phyloP scores from a whole-genome alignment of 2,113 vertebrate species.

The Phylloscopus trochilus region DNA sequence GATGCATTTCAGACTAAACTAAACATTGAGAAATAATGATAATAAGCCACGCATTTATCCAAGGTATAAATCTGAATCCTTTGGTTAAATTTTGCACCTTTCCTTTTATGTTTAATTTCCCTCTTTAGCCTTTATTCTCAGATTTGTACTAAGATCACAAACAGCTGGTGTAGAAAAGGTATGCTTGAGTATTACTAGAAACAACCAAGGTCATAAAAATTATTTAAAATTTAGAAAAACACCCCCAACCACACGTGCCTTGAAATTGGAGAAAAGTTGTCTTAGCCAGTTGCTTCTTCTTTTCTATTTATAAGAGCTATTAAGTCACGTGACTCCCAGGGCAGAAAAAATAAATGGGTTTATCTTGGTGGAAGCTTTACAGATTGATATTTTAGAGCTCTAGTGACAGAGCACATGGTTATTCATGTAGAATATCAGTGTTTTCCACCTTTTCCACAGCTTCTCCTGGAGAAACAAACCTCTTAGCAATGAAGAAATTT shows the following conservation, averaged over 20 bases:
- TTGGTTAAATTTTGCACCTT: background rate
- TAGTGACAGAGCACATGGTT: background rate
- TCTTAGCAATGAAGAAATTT: background rate
- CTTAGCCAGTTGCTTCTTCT: background rate
- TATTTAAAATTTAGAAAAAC: background rate
- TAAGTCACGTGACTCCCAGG: background rate
- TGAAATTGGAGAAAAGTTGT: background rate
- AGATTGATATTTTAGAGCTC: background rate
- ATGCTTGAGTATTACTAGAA: background rate
- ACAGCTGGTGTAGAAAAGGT: background rate
- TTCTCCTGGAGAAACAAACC: background rate
- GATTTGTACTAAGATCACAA: background rate
- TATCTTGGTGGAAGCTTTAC: background rate
- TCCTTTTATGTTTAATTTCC: background rate
- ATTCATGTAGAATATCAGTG: background rate
- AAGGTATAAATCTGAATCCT: background rate
- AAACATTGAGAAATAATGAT: background rate
- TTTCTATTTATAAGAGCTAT: background rate
- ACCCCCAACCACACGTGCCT: fast-evolving
- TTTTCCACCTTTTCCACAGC: background rate
- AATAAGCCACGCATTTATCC: background rate
- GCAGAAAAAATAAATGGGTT: background rate
- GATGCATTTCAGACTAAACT: background rate
- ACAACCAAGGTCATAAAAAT: background rate
- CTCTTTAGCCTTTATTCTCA: background rate